Base-by-base conservation (phyloP, 2,113 vertebrate species). In the Edolisoma coerulescens region DNA sequence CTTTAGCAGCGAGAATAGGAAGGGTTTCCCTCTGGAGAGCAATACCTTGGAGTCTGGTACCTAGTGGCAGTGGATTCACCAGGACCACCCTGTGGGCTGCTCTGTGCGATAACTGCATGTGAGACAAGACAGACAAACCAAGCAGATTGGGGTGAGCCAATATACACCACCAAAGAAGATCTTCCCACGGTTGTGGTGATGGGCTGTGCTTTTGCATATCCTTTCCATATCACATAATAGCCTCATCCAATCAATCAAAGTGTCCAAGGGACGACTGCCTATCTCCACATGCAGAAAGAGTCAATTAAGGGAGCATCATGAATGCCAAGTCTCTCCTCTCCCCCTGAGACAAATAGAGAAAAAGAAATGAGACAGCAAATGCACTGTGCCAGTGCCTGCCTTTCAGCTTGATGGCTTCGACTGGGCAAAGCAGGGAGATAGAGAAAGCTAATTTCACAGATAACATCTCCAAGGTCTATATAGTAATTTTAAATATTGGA, bases 401-500 rank as follows among this genome's bases (percentile, higher is more conserved):
- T 97, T 95, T 95, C 85, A 96, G 80, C 54, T 68, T 64, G 49
- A 92, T 39, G 74, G 65, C 78, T 76, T 91, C 4, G 6, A 85
- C 47, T 57, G 56, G 75, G 84, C 75, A 84, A 93, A 97, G 81
- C 15, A 3, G 44, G 82, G 65, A 95, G 94, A 96, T 32, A 93
- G 64, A 83, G 79, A 92, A 73, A 87, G 42, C 41, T 89, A 93
- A 79, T 96, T 95, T 93, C 86, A 92, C 45, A 87, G 94, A 93
- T 95, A 95, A 93, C 27, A 96, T 96, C 70, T 81, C 47, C 63
- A 95, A 91, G 67, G 75, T 63, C 93, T 95, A 93, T n/a, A 74
- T 7, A 87, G 67, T 30, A 61, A 76, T 84, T 92, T 96, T 57
- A 88, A 86, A 77, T 54, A 75, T 53, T 87, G 76, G 61, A 95